phyloP scores from a whole-genome alignment of 1,140 invertebrate species.

The Doryteuthis pealeii region DNA sequence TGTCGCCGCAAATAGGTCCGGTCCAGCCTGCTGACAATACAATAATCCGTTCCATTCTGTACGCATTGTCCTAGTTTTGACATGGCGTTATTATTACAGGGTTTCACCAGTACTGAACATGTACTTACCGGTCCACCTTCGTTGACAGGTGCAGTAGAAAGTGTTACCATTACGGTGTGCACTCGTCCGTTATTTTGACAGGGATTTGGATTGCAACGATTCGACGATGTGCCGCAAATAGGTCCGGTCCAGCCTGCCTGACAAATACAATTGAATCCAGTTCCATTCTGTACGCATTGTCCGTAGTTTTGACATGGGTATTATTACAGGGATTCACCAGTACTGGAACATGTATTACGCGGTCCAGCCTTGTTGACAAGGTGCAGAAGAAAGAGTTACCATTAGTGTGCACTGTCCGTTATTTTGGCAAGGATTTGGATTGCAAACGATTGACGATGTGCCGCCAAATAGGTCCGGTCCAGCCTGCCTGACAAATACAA shows the following conservation, averaged over 20 bases:
- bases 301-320: slow-evolving; percentile 16
- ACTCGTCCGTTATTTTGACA: slow-evolving; percentile 15
- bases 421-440: slow-evolving; percentile 4
- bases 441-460: slow-evolving; percentile 14
- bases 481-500: slow-evolving; percentile 8
- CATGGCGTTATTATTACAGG: slow-evolving; percentile 5
- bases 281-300: slow-evolving; percentile 11
- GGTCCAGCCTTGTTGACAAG: slow-evolving; percentile 15
- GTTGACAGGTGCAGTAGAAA: slow-evolving; percentile 8
- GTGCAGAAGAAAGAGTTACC: slow-evolving; percentile 4
- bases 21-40: not conserved
- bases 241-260: slow-evolving; percentile 9
- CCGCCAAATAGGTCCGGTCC: slow-evolving; percentile 8
- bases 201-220: slow-evolving; percentile 5
- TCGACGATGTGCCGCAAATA: not conserved
- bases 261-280: slow-evolving; percentile 18
- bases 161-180: not conserved
- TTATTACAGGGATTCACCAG: slow-evolving; percentile 2
- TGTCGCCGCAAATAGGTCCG: no score
- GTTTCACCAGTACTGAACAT: slow-evolving; percentile 11
- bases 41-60: not conserved
- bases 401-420: slow-evolving; percentile 9
- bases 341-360: slow-evolving; percentile 17
- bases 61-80: slow-evolving; percentile 6
- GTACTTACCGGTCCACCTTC: not conserved